These are phyloP conservation scores for Battus philenor DNA, from an alignment of 1,140 invertebrate species.

Conservation along the genomic window DNA sequence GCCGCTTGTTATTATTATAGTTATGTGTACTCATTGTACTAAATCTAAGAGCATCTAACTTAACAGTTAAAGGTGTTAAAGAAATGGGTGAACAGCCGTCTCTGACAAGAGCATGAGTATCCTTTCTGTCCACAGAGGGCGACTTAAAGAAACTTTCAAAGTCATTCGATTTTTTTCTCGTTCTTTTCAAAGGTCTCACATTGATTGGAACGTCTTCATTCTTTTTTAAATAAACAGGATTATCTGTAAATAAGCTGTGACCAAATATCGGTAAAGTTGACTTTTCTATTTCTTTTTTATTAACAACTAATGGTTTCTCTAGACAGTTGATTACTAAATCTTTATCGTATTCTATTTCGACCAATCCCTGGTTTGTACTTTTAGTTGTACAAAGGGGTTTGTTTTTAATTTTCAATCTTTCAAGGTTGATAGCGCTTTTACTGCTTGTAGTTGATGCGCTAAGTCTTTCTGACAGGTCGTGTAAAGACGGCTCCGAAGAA, in stretches of 20 bases:
- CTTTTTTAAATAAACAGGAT: slow-evolving; percentile 65
- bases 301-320: slow-evolving; percentile 50
- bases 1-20: slow-evolving; percentile 52
- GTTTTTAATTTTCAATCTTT: slow-evolving; percentile 27
- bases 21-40: slow-evolving; percentile 64
- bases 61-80: slow-evolving; percentile 57
- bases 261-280: slow-evolving; percentile 64
- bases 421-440: slow-evolving; percentile 35
- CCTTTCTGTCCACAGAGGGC: slow-evolving; percentile 60
- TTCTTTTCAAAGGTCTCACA: slow-evolving; percentile 60
- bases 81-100: slow-evolving; percentile 64
- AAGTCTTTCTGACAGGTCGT: slow-evolving; percentile 53
- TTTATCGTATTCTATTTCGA: slow-evolving; percentile 66
- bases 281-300: slow-evolving; percentile 44
- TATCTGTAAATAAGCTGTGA: slow-evolving; percentile 60
- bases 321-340: slow-evolving; percentile 60
- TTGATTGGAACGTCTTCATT: slow-evolving; percentile 37
- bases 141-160: slow-evolving; percentile 70
- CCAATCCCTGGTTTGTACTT: slow-evolving; percentile 45
- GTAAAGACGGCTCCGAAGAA: slow-evolving; percentile 55
- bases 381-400: slow-evolving; percentile 54
- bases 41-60: slow-evolving; percentile 63
- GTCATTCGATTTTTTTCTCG: slow-evolving; percentile 65
- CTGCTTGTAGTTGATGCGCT: slow-evolving; percentile 39
- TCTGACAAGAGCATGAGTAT: slow-evolving; percentile 55